Evolutionary conservation across 2,888 invertebrate species (phyloP), one percentile per base, ranked within the genome.

Genomic region (Deilephila porcellus): DNA sequence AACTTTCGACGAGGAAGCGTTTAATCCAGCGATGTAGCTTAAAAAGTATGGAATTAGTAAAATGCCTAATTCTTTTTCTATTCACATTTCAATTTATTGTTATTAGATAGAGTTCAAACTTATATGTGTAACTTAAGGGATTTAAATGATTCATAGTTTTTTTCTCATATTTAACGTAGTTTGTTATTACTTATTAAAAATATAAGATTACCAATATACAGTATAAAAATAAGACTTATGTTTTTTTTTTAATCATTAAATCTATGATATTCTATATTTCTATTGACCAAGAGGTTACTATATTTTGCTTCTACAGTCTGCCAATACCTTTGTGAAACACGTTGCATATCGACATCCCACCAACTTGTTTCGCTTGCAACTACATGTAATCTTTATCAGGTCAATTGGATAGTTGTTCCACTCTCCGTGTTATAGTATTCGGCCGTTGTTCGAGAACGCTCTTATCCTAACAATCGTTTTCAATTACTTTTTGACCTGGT

Each of bases 321-420:
- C 17, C 19, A 19, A 53, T 19, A 4, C 19, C 17, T 53, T 53
- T 56, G 4, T 5, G 5, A 56, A 56, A 56, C 6, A n/a, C 56
- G 19, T 56, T 56, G n/a, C n/a, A 56, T 56, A 56, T 56, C 56
- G 56, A 19, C 56, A 6, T 56, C 56, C n/a, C 56, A n/a, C 62
- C 17, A 62, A 29, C 62, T 62, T 32, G 62, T 34, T 34, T 62
- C 29, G 19, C 62, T 62, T 62, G 62, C 62, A 60, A 60, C 60
- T 62, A 32, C 62, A 62, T 62, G 62, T 62, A 62, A 62, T 62
- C 62, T 62, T 62, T 62, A 62, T 62, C 62, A 62, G 62, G 32
- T 62, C 62, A 62, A 62, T 62, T 62, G 62, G 29, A 62, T 62
- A 62, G 62, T 56, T 56, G 32, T 62, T 62, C 62, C 32, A 62